A percentile compares a stretch with the other conserved stretches of the same genome.
These are phyloP conservation scores for Amphipyra tragopoginis DNA, from an alignment of 2,888 invertebrate species.

Conservation along the genomic window DNA sequence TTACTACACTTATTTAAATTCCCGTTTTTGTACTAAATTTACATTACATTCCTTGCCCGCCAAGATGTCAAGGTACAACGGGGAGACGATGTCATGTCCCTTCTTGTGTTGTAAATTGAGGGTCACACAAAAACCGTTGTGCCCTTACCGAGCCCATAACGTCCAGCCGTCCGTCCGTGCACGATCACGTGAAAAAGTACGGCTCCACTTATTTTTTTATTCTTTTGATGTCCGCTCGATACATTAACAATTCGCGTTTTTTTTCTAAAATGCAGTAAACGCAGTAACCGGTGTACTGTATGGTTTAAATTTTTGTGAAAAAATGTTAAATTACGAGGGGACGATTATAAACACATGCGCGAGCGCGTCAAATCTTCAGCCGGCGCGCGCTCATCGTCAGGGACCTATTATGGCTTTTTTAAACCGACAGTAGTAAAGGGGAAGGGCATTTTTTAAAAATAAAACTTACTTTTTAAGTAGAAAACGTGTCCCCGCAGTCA, in stretches of 20 bases:
- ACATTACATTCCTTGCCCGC: constrained; percentile 85
- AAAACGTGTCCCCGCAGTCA: constrained; percentile 86
- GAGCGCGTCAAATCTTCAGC: constrained; percentile 90
- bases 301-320: constrained; percentile 81
- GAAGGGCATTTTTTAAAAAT: constrained; percentile 87
- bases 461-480: constrained; percentile 85
- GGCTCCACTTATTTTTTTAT: constrained; percentile 75
- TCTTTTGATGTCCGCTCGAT: constrained; percentile 80
- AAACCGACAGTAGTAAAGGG: constrained; percentile 81
- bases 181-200: constrained; percentile 81
- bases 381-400: constrained; percentile 84
- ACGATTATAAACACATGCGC: constrained; percentile 89
- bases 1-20: constrained; percentile 89
- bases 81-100: constrained; percentile 78
- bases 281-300: constrained; percentile 82
- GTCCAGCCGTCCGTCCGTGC: constrained; percentile 84
- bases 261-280: constrained; percentile 73
- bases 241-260: constrained; percentile 82
- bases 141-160: constrained; percentile 82
- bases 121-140: constrained; percentile 90
- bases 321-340: constrained; percentile 87
- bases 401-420: constrained; percentile 87
- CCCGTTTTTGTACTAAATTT: constrained; percentile 88
- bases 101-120: constrained; percentile 88
- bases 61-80: constrained; percentile 82